Base-by-base conservation (phyloP, 2,113 vertebrate species). In the Marmota monax region DNA sequence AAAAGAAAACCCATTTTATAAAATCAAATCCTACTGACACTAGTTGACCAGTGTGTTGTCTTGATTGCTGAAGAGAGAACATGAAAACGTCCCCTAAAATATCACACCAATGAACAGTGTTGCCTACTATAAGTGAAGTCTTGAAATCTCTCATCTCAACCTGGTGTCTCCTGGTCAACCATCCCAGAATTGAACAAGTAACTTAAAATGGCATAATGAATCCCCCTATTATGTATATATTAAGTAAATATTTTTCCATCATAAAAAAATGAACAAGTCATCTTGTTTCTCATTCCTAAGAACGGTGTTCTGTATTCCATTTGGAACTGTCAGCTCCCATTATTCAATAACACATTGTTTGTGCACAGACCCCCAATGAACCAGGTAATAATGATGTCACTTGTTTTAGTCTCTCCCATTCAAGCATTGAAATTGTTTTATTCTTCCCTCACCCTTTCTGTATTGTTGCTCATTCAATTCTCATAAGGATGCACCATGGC, bases 301-400 rank as follows among this genome's bases (percentile, higher is more conserved):
- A 95, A 88, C 32, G 9, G 34, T 77, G 10, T 79, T 32, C 14
- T 76, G 0, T 53, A 88, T 67, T 56, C 32, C 10, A 7, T 61
- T 53, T 65, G 95, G 67, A 95, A 91, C 67, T n/a, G 18, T 85
- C 69, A 94, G 23, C 29, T 90, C 48, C 45, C 13, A 42, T 27
- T 95, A 94, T 85, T 29, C 45, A 53, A 10, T 32, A 42, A 53
- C 92, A 14, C 23, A 58, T 72, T 93, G 18, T 2, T 37, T 88
- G 5, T 92, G 84, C 18, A n/a, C 10, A 61, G 20, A 4, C 63
- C 7, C 39, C 32, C 45, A 45, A 69, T 72, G 8, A 86, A 79
- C 37, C 22, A 84, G n/a, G 48, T 70, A 79, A 89, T 61, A 79
- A 93, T 7, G 23, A 65, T 74, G 37, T 34, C 82, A 42, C n/a